Conservation (phyloP, 2,888 invertebrate genomes). For the Mythimna lalbum region DNA sequence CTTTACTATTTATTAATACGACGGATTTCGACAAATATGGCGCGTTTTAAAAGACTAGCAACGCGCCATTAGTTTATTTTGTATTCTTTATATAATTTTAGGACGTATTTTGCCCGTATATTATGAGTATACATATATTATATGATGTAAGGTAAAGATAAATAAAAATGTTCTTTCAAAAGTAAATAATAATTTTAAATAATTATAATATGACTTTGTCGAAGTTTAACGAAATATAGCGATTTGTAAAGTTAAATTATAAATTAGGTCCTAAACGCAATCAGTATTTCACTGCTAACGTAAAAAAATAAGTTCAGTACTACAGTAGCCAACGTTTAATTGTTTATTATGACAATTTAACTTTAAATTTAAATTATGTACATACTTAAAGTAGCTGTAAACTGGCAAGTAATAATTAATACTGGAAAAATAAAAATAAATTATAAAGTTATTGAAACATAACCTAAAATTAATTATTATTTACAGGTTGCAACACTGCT, state of each 20-base stretch:
- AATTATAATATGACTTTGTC: constrained; percentile 77
- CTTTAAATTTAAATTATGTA: constrained; percentile 76
- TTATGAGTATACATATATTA: constrained; percentile 64
- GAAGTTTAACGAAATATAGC: constrained; percentile 68
- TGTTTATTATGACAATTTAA: constrained; percentile 75
- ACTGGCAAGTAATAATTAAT: constrained; percentile 89
- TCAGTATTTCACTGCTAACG: constrained; percentile 63
- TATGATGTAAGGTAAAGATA: constrained; percentile 56
- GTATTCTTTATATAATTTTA: constrained; percentile 60
- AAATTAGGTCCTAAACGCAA: constrained; percentile 60
- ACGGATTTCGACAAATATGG: constrained; percentile 68
- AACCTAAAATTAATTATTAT: constrained; percentile 67
- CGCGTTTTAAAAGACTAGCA: constrained; percentile 77
- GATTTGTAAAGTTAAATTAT: constrained; percentile 61
- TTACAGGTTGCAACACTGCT: constrained; percentile 60
- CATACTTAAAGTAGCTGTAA: constrained; percentile 77
- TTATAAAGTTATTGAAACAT: constrained; percentile 76
- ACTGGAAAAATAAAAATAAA: constrained; percentile 85
- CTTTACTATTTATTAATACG: constrained; percentile 55
- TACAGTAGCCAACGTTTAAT: constrained; percentile 63
- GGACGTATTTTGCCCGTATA: constrained; percentile 77
- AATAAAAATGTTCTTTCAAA: constrained; percentile 63
- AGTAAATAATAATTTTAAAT: constrained; percentile 74
- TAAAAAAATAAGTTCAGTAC: constrained; percentile 64
- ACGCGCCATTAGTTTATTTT: constrained; percentile 66